These are phyloP conservation scores for Scolanthus callimorphus DNA, from an alignment of 92 coral and sea anemone genomes.

Conservation along the genomic window DNA sequence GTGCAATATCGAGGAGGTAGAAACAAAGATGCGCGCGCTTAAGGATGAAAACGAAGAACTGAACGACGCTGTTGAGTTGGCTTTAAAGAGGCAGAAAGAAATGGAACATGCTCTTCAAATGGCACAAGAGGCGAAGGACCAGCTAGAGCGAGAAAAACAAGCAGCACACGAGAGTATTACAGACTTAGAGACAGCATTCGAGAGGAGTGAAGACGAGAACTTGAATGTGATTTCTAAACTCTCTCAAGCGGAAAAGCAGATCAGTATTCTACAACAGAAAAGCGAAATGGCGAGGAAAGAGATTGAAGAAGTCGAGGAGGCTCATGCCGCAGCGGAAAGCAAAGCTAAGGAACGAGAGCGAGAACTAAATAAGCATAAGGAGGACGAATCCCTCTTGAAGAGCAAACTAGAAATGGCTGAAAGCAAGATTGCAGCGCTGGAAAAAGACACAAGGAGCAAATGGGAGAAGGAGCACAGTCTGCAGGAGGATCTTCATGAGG, in stretches of 20 bases:
- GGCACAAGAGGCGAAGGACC: slow-evolving; percentile 26
- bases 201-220: slow-evolving; percentile 52
- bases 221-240: slow-evolving; percentile 31
- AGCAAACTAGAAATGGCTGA: slow-evolving; percentile 45
- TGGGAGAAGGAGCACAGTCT: slow-evolving; percentile 60
- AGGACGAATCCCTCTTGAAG: slow-evolving; percentile 36
- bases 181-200: slow-evolving; percentile 62
- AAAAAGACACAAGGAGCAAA: slow-evolving; percentile 49
- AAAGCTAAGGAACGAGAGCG: slow-evolving; percentile 7
- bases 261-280: slow-evolving; percentile 29
- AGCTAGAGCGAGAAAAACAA: slow-evolving; percentile 36
- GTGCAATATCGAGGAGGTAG: slow-evolving; percentile 36
- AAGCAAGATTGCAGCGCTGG: slow-evolving; percentile 38
- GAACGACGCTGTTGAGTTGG: slow-evolving; percentile 21
- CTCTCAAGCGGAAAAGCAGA: slow-evolving; percentile 40
- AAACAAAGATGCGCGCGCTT: slow-evolving; percentile 23
- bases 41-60: slow-evolving; percentile 39
- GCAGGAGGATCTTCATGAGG: slow-evolving; percentile 53
- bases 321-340: slow-evolving; percentile 34
- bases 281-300: slow-evolving; percentile 36
- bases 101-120: slow-evolving; percentile 30
- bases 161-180: slow-evolving; percentile 62
- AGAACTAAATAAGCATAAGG: slow-evolving; percentile 32
- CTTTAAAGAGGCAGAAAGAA: slow-evolving; percentile 39
- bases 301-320: slow-evolving; percentile 28